Evolutionary conservation across 2,797 vertebrate species (phyloP), one percentile per base, ranked within the genome.

Genomic region (Sternotherus odoratus): DNA sequence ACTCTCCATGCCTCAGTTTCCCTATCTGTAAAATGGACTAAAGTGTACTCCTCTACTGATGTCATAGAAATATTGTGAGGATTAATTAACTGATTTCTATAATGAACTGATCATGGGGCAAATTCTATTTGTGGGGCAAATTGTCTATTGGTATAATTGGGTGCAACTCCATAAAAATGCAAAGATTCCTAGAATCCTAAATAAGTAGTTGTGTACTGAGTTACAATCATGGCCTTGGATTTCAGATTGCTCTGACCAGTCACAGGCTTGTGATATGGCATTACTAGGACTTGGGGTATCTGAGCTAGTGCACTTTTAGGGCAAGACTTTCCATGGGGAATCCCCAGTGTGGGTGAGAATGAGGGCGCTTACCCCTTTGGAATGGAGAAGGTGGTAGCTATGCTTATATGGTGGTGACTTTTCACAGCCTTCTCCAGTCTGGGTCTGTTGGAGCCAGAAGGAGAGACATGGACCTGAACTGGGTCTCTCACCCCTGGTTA

Each of bases 361-460:
- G 72, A 95, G 89, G 87, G 54, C 39, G 46, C 12, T 0, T 60
- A 92, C 66, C 66, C 53, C 7, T 89, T 84, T 13, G 4, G 8
- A 69, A 72, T 79, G 87, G 50, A 63, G 72, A 82, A 86, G 50
- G 77, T 53, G 85, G 87, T 56, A 83, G 77, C 50, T 83, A 30
- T 89, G 89, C 85, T 87, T 80, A 74, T 56, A 36, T 78, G 75
- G 77, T 50, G 53, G 85, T 63, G 36, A 11, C 30, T 21, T 7
- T 77, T 92, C 82, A 89, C 78, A 11, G 56, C 81, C 92, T 95
- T 93, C 92, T 78, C 75, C 80, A 75, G 66, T 89, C 86, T 86
- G 93, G 79, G 48, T 90, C 83, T 91, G 46, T 72, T 28, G 43
- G 91, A 96, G 36, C 77, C 82, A 90, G 80, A 83, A 94, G 82